Percentiles rank a stretch among this genome's conserved stretches.
phyloP scores from a whole-genome alignment of 2,113 vertebrate species.

The Brevimyrus niger region DNA sequence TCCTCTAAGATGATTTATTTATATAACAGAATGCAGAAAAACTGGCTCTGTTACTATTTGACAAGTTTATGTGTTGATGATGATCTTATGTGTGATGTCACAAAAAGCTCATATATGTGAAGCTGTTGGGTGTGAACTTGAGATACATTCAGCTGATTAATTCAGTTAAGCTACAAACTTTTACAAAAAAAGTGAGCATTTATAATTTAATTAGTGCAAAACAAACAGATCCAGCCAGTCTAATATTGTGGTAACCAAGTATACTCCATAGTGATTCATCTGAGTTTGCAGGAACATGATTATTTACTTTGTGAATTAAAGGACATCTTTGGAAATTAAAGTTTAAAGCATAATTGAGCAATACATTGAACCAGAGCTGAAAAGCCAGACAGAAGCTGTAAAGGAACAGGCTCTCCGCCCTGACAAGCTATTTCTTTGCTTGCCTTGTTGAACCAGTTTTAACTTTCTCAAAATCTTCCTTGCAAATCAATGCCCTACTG shows the following conservation, averaged over 20 bases:
- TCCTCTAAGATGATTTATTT: neutral
- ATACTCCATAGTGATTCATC: neutral
- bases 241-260: neutral
- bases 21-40: neutral
- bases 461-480: constrained; percentile 18
- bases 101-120: neutral
- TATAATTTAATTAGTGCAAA: neutral
- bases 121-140: neutral
- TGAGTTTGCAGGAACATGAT: neutral
- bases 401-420: neutral
- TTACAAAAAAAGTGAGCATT: neutral
- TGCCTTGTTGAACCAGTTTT: constrained; percentile 45
- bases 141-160: neutral
- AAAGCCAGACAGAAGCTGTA: neutral
- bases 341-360: neutral
- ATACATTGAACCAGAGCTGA: neutral
- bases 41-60: neutral
- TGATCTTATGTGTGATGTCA: neutral
- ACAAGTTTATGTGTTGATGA: neutral
- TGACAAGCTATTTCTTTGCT: constrained; percentile 18
- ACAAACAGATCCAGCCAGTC: neutral
- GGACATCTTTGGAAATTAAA: neutral
- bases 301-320: neutral
- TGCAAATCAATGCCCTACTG: constrained; percentile 22
- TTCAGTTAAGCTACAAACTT: neutral